Base-by-base conservation (phyloP, 64 coral and sea anemone species). In the Actinia equina region DNA sequence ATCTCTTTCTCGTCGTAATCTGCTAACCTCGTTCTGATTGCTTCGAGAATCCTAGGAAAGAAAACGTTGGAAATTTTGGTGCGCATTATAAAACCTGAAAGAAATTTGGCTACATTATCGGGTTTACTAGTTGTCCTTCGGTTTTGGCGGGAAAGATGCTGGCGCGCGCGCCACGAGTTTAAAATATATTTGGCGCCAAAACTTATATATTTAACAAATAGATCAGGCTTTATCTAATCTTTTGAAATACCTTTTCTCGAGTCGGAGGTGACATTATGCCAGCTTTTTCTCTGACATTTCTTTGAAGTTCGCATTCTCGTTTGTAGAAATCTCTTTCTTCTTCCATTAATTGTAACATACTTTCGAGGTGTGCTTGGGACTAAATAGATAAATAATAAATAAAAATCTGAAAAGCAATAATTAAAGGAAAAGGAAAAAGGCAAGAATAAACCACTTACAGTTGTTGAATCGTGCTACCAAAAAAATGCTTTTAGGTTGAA, bases 271-370 rank as follows among this genome's bases (percentile, higher is more conserved):
- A 93, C 79, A 82, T 94, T 16, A 83, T 77, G 5, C 74, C 77
- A 42, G 84, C 88, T 86, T 87, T 95, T 83, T 98, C 92, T 70
- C 91, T 86, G 78, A 91, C 80, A 30, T 95, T 94, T 82, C 97
- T 92, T 25, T 95, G 80, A 52, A 92, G 64, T 86, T 99, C 97
- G 19, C 93, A 99, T 61, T 99, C 97, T 37, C 89, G 88, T 71
- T 99, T 99, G 86, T 99, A 99, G 69, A 95, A 99, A 88, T 99
- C 93, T 87, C 97, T 80, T 83, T 99, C 97, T 83, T 99, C 97
- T 61, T 99, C 93, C 91, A 99, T 89, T 3, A 99, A 77, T 59
- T 90, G 93, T 23, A 95, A 83, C 93, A 99, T 99, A 63, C 88
- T 99, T 62, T 99, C 93, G 17, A 89, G 74, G 25, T 95, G 97